Conservation (phyloP, 2,113 vertebrate genomes). For the Rana temporaria region DNA sequence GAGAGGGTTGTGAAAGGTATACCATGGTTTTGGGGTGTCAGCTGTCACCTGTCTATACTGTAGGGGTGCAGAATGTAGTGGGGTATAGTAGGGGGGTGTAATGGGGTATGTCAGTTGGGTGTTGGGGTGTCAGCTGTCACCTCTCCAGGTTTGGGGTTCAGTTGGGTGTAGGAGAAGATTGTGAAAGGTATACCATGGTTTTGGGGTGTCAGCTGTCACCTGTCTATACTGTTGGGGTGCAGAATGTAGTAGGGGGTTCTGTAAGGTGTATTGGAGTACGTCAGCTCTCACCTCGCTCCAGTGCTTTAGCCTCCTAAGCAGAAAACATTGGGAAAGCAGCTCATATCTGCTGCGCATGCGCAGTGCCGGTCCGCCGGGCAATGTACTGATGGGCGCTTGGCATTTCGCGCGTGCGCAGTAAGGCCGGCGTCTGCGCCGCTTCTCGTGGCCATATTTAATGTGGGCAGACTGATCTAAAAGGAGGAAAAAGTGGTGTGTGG, state of each 20-base stretch:
- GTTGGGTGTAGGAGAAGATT: no score
- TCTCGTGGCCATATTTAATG: not conserved
- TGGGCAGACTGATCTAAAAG: not conserved
- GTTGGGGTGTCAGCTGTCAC: no score
- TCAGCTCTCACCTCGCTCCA: constrained; percentile 4
- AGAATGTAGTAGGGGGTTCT: no score
- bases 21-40: no score
- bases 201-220: not conserved
- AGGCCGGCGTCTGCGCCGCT: fast-evolving
- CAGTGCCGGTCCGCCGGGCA: not conserved
- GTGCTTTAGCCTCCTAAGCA: not conserved
- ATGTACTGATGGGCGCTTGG: not conserved
- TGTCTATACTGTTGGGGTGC: not conserved
- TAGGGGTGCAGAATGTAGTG: no score
- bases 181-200: no score
- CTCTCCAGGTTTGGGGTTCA: no score
- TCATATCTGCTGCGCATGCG: constrained; percentile 24
- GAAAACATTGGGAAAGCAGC: constrained; percentile 7
- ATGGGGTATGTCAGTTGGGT: no score
- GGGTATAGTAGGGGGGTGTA: no score
- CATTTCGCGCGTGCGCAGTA: not conserved
- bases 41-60: no score
- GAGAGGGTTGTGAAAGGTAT: no score
- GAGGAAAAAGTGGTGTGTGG: no score
- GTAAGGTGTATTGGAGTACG: not conserved